Conservation (phyloP, 35 echinoderm and acorn worm genomes). For the Lytechinus pictus region DNA sequence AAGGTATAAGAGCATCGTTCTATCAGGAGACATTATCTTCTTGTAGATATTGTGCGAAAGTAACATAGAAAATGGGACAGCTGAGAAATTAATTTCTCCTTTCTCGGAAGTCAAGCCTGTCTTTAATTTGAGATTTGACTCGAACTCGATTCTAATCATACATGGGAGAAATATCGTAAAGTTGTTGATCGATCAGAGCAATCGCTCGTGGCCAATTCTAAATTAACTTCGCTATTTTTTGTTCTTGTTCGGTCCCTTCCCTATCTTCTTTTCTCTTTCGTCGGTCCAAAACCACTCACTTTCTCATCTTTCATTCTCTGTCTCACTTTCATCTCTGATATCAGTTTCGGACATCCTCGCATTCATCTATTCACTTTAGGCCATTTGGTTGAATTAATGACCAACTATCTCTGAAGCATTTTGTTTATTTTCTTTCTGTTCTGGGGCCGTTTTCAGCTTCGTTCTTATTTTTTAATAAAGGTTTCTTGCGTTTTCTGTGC, state of each 20-base stretch:
- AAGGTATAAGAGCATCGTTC: too few species aligned
- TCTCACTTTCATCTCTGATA: not conserved
- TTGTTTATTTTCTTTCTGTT: not conserved
- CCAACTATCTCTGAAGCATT: not conserved
- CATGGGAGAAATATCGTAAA: constrained; percentile 7
- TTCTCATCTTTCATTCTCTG: not conserved
- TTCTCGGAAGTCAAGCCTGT: not conserved
- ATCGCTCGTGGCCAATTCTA: constrained; percentile 34
- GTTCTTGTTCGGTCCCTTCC: not conserved
- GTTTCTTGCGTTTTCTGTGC: not conserved
- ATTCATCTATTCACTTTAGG: not conserved
- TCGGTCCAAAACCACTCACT: not conserved
- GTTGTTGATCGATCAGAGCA: constrained; percentile 36
- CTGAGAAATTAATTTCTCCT: not conserved
- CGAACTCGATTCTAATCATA: not conserved
- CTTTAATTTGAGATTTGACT: constrained; percentile 19
- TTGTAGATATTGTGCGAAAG: too few species aligned
- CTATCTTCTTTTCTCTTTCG: not conserved
- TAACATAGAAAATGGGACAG: too few species aligned
- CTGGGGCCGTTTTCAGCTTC: not conserved
- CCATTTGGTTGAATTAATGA: constrained; percentile 19
- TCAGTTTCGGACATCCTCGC: not conserved
- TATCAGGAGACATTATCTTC: too few species aligned
- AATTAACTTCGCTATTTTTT: constrained; percentile 31
- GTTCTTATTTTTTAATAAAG: not conserved